Evolutionary conservation across 2,113 vertebrate species (phyloP).

Genomic region (Actenoides hombroni): DNA sequence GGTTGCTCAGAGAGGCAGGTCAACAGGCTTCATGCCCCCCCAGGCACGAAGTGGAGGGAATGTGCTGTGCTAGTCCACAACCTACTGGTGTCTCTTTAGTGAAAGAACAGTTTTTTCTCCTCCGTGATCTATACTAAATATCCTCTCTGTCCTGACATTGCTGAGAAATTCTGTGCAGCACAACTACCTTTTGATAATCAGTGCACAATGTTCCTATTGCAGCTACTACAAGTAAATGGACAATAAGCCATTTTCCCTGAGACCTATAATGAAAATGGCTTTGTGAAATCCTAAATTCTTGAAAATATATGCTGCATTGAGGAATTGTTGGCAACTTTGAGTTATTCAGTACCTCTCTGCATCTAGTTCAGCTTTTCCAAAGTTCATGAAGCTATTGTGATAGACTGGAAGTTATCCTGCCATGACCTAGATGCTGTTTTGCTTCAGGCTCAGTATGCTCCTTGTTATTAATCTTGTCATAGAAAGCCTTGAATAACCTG

Average conservation of each 20-base stretch:
- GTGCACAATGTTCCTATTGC: neutral
- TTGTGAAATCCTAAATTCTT: neutral
- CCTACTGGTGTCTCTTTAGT: neutral
- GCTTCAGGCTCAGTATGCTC: conserved; percentile 32
- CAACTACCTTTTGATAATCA: neutral
- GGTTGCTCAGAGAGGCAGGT: neutral
- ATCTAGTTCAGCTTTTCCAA: neutral
- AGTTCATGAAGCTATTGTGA: conserved; percentile 9
- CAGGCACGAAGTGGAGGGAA: neutral
- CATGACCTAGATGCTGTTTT: neutral
- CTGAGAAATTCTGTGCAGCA: neutral
- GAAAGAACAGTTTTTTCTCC: neutral
- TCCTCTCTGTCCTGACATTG: neutral
- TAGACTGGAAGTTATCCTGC: conserved; percentile 24
- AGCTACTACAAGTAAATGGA: neutral
- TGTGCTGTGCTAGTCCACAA: neutral
- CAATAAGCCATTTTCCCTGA: neutral
- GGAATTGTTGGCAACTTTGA: neutral
- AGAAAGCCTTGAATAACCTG: conserved; percentile 41
- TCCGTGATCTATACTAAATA: neutral
- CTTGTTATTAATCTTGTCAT: conserved; percentile 44
- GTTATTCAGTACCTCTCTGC: neutral
- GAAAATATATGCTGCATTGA: neutral
- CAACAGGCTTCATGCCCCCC: neutral
- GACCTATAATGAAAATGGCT: neutral